These are phyloP conservation scores for Burhinus oedicnemus DNA, from an alignment of 2,113 vertebrate species.

Conservation along the genomic window DNA sequence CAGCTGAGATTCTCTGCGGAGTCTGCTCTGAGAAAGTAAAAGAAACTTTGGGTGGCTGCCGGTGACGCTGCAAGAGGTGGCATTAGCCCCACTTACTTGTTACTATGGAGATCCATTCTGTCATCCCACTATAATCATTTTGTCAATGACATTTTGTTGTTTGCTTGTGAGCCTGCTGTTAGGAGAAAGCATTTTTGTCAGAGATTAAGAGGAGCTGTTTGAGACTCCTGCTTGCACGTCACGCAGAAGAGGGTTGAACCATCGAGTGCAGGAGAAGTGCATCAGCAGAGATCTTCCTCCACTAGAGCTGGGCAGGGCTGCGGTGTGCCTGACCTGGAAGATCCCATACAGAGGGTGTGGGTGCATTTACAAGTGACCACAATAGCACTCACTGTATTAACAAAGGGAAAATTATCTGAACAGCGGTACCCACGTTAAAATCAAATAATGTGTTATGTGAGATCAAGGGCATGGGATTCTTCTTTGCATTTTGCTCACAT, in stretches of 20 bases:
- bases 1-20: not conserved
- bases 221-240: not conserved
- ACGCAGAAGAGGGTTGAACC: not conserved
- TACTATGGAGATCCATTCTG: conserved; percentile 25
- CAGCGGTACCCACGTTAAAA: not conserved
- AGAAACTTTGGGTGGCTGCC: not conserved
- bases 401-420: not conserved
- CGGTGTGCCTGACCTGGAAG: not conserved
- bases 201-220: not conserved
- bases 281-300: not conserved
- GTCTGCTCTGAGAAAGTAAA: not conserved
- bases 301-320: not conserved
- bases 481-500: not conserved
- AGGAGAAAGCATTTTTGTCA: not conserved
- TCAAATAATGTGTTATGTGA: not conserved
- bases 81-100: not conserved
- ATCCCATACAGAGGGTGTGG: not conserved
- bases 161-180: not conserved
- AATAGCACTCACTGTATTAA: not conserved
- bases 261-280: not conserved
- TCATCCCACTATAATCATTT: not conserved
- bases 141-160: not conserved
- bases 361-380: not conserved
- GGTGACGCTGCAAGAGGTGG: not conserved
- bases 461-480: not conserved